Base-by-base conservation (phyloP, 2,888 invertebrate genomes). In the Horisme vitalbata region DNA sequence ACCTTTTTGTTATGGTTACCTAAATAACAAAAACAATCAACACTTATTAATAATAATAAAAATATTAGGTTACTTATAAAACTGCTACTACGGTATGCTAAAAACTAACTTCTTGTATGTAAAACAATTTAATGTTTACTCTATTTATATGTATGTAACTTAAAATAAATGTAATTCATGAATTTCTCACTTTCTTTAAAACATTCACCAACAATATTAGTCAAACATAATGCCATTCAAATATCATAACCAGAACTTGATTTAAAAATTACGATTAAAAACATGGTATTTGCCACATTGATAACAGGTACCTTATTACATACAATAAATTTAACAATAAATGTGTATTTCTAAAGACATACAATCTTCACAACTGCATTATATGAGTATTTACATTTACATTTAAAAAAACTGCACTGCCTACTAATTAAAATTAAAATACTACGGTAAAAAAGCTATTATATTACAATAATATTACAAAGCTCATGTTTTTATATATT, bases 371-470 rank as follows among this genome's bases (percentile, higher is more conserved):
- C 47, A 51, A 44, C 43, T 51, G 48, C 43, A 43, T 27, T 45
- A 30, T 31, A 39, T 46, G 21, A 45, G 30, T 31, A 54, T 59
- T 50, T 48, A 56, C 54, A 58, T 31, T 18, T n/a, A 37, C 34
- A 41, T 45, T 27, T 20, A 38, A 44, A 8, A 31, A 27, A 37
- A 41, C 28, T 35, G 30, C 21, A 30, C 27, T 14, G 52, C 45
- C 45, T 50, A 61, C 49, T 44, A 57, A 65, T 61, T 37, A 43
- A 59, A 65, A 59, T 50, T 52, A 66, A 55, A 23, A 38, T 15
- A 48, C 60, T 70, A 68, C 48, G 63, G 70, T 77, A 76, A 78
- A 78, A 74, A 78, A 75, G 76, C 78, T 80, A 78, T 71, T 68
- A 65, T 65, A 59, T 62, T 55, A 61, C 71, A 75, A 74, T 68